Conservation (phyloP, 2,888 invertebrate species). For the Entomobrya multifasciata region DNA sequence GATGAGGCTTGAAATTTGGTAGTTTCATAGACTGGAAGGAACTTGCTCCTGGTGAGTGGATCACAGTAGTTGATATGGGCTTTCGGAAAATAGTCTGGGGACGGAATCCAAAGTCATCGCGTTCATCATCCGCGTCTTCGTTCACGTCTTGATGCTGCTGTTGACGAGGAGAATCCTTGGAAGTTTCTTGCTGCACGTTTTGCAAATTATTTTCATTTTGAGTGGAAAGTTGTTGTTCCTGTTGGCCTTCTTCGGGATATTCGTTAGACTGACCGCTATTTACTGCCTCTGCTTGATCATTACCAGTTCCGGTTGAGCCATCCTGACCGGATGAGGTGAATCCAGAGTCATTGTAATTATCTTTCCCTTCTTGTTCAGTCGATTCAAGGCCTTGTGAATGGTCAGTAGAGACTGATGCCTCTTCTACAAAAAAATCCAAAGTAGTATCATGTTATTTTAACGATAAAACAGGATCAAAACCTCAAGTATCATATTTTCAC, state of each 20-base stretch:
- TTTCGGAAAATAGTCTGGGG: constrained; percentile 58
- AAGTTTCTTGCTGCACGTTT: constrained; percentile 48
- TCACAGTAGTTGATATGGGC: constrained; percentile 71
- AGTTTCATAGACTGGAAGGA: constrained; percentile 70
- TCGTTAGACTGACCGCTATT: constrained; percentile 11
- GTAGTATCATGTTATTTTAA: not conserved
- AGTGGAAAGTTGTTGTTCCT: not conserved
- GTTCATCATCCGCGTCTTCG: constrained; percentile 67
- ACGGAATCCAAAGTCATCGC: constrained; percentile 66
- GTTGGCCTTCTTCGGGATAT: not conserved
- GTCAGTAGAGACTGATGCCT: constrained; percentile 20
- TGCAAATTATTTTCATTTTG: constrained; percentile 54
- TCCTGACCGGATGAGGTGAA: constrained; percentile 24
- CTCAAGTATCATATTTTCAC: no score
- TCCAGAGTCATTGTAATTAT: not conserved
- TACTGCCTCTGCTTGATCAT: not conserved
- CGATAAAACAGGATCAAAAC: no score
- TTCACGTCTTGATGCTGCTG: not conserved
- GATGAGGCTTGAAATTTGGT: constrained; percentile 69
- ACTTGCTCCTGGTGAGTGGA: constrained; percentile 69
- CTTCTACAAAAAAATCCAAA: constrained; percentile 31
- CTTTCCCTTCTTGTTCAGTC: not conserved
- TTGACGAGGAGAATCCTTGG: not conserved
- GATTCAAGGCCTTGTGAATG: constrained; percentile 38
- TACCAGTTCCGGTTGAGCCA: constrained; percentile 15